phyloP scores from a whole-genome alignment of 2,888 invertebrate species.

The Graphium colonna region DNA sequence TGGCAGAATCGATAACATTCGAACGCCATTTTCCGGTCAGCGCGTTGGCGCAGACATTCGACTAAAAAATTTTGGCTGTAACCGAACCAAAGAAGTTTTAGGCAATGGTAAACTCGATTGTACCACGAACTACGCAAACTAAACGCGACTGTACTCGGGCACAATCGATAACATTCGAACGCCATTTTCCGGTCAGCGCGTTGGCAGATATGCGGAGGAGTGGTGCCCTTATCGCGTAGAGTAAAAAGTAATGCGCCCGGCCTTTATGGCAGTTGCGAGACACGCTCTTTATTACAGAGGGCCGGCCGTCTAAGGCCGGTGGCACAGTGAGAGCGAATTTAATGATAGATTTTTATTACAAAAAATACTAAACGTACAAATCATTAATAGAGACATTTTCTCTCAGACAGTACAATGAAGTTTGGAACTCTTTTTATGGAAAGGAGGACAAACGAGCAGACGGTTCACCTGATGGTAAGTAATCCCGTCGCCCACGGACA shows the following conservation, averaged over 20 bases:
- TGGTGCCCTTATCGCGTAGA: conserved; percentile 70
- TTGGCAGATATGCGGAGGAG: conserved; percentile 38
- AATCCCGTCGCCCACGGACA: no score
- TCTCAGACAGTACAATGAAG: no score
- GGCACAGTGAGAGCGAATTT: no score
- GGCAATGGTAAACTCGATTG: no score
- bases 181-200: conserved; percentile 59
- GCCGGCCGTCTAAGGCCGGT: conserved; percentile 38
- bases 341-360: no score
- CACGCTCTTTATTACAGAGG: conserved; percentile 76
- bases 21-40: conserved; percentile 60
- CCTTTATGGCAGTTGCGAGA: conserved; percentile 78
- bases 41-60: conserved; percentile 51
- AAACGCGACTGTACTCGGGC: conserved; percentile 5
- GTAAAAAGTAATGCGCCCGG: conserved; percentile 78
- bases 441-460: no score
- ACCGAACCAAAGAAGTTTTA: no score
- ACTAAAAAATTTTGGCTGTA: no score
- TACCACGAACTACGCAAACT: neutral
- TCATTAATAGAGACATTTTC: no score
- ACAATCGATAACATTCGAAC: conserved; percentile 34
- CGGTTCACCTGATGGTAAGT: no score
- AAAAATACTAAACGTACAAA: no score
- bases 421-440: no score
- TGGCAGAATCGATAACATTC: conserved; percentile 29